Percentiles rank a stretch among this genome's conserved stretches.
These are phyloP conservation scores for Strix aluco DNA, from an alignment of 2,113 vertebrate genomes.

Conservation along the genomic window DNA sequence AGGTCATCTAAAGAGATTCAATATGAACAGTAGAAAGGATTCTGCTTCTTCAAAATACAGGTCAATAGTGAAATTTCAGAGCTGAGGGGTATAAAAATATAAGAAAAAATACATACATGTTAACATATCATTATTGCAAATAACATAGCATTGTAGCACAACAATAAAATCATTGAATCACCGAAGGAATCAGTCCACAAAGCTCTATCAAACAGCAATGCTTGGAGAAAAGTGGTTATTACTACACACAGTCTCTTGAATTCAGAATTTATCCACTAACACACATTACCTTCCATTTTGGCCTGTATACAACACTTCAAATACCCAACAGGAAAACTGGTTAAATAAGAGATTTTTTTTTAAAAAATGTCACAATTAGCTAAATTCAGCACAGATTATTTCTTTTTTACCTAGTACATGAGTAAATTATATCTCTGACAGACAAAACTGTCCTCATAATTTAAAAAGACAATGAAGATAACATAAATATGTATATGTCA, in stretches of 20 bases:
- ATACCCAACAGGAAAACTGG: not conserved
- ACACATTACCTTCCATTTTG: not conserved
- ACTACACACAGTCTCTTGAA: not conserved
- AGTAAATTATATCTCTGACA: not conserved
- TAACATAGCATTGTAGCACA: not conserved
- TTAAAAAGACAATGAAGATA: not conserved
- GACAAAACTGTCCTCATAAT: not conserved
- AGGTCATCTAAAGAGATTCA: not conserved
- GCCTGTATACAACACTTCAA: not conserved
- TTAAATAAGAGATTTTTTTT: not conserved
- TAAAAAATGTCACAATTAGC: not conserved
- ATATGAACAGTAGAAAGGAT: not conserved
- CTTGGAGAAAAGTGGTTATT: not conserved
- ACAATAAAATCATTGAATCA: not conserved
- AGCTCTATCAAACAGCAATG: not conserved
- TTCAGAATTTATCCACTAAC: not conserved
- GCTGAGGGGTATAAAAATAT: not conserved
- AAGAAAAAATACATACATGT: not conserved
- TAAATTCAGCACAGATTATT: not conserved
- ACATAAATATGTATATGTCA: not conserved
- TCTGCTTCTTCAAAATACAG: not conserved
- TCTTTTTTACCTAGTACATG: not conserved
- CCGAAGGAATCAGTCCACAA: not conserved
- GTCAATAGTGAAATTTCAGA: not conserved
- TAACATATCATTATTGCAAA: not conserved